phyloP scores from a whole-genome alignment of 2,888 invertebrate genomes.

The Zygaena filipendulae region DNA sequence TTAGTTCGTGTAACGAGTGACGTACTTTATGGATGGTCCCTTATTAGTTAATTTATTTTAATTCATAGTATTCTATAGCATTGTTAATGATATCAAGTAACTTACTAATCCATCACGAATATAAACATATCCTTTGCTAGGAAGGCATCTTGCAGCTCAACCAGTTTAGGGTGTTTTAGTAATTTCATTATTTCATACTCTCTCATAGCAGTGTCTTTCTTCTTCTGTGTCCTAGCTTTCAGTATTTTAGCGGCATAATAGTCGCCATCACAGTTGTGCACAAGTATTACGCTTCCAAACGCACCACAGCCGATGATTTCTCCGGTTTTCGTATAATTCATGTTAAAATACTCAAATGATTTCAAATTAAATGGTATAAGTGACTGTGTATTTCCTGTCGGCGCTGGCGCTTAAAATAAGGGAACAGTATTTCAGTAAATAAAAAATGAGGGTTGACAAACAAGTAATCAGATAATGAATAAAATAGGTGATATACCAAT shows the following conservation, averaged over 20 bases:
- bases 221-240: slow-evolving; percentile 76
- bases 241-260: slow-evolving; percentile 87
- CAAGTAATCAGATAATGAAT: neutral
- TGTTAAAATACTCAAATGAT: slow-evolving; percentile 16
- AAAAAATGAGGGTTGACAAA: neutral
- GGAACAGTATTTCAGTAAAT: neutral
- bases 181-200: slow-evolving; percentile 90
- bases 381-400: slow-evolving; percentile 2
- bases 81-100: too few relatives aligned
- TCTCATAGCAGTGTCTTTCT: slow-evolving; percentile 79
- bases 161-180: slow-evolving; percentile 84
- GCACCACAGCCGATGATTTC: slow-evolving; percentile 23
- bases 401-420: slow-evolving; percentile 10
- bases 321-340: slow-evolving; percentile 17
- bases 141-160: slow-evolving; percentile 61
- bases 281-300: slow-evolving; percentile 23
- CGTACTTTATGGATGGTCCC: too few relatives aligned
- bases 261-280: slow-evolving; percentile 30
- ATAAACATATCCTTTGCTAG: slow-evolving; percentile 66
- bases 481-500: slow-evolving; percentile 17
- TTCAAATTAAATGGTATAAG: slow-evolving; percentile 8
- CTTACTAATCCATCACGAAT: slow-evolving; percentile 94
- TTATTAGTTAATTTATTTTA: too few relatives aligned
- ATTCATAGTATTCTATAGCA: too few relatives aligned
- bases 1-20: too few relatives aligned